A percentile compares a stretch with the other conserved stretches of the same genome.
Evolutionary conservation across 2,113 vertebrate genomes (phyloP).

Genomic region (Chaenogobius annularis): DNA sequence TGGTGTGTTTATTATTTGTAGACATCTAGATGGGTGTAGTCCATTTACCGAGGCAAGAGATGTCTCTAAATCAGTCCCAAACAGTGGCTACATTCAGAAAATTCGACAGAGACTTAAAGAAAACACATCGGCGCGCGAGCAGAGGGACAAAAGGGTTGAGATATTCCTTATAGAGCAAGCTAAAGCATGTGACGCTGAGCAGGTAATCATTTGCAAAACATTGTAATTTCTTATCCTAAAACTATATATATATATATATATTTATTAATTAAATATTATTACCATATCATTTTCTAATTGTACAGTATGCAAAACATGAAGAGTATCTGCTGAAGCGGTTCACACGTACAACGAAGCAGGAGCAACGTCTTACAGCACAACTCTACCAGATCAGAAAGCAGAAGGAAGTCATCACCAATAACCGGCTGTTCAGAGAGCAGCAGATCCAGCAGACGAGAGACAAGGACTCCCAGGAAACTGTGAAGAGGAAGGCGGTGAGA

Average conservation of each 20-base stretch:
- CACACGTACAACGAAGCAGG: slow-evolving; percentile 88
- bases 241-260: too few relatives aligned
- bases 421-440: slow-evolving; percentile 87
- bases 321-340: slow-evolving; percentile 86
- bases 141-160: slow-evolving; percentile 81
- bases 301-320: slow-evolving; percentile 81
- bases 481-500: slow-evolving; percentile 88
- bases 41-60: slow-evolving; percentile 15
- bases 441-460: slow-evolving; percentile 85
- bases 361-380: slow-evolving; percentile 84
- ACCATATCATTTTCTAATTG: slow-evolving; percentile 2
- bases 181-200: slow-evolving; percentile 79
- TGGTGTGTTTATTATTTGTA: slow-evolving; percentile 9
- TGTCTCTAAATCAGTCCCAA: slow-evolving; percentile 69
- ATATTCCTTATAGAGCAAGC: slow-evolving; percentile 83
- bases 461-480: slow-evolving; percentile 85
- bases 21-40: slow-evolving; percentile 20
- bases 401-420: slow-evolving; percentile 88
- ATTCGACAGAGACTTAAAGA: slow-evolving; percentile 85
- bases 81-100: slow-evolving; percentile 83
- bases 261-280: neutral
- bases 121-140: slow-evolving; percentile 76
- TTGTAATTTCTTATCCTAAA: too few relatives aligned
- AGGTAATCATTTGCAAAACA: slow-evolving; percentile 68
- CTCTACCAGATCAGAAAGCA: slow-evolving; percentile 87